Base-by-base conservation (phyloP, 2,797 vertebrate genomes). In the Cryptoblepharus egeriae region DNA sequence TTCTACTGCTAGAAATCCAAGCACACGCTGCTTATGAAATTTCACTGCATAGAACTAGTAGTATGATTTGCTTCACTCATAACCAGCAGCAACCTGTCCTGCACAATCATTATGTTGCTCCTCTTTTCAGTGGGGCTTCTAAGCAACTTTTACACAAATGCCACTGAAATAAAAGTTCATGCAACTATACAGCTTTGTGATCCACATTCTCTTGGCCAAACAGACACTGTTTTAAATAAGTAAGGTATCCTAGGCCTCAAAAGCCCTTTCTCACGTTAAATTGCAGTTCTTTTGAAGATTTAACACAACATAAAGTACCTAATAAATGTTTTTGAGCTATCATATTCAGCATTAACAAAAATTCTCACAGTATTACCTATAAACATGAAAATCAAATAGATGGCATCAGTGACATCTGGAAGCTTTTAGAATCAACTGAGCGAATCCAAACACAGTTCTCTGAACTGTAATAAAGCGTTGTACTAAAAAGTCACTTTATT, bases 211-310 rank as follows among this genome's bases (percentile, higher is more conserved):
- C 24, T 32, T 81, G 39, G 35, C 75, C 64, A 84, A 70, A 22
- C 22, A 69, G 70, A 64, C 0, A 79, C 67, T 1, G 0, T 63
- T 84, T 12, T 79, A 82, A 88, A 74, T 63, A 90, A 88, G 57
- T 5, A 81, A 82, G 79, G 64, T 61, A 11, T n/a, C 85, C 76
- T 57, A 77, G 37, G 82, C 55, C 37, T 79, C 28, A 90, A 83
- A 60, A 5, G 30, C 84, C 18, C 60, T 79, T 64, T 75, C 82
- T 86, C 77, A 57, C 82, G 86, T 67, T 74, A 73, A 87, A 80
- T 57, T 0, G 52, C 32, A 73, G n/a, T 73, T 70, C 71, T 87
- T 87, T 81, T 15, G 71, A 83, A 74, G 89, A 87, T 84, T 85
- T 80, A 82, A 13, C 3, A 9, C 0, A 10, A 87, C 12, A 49